Base-by-base conservation (phyloP, 2,797 vertebrate genomes). In the Urocyon cinereoargenteus region DNA sequence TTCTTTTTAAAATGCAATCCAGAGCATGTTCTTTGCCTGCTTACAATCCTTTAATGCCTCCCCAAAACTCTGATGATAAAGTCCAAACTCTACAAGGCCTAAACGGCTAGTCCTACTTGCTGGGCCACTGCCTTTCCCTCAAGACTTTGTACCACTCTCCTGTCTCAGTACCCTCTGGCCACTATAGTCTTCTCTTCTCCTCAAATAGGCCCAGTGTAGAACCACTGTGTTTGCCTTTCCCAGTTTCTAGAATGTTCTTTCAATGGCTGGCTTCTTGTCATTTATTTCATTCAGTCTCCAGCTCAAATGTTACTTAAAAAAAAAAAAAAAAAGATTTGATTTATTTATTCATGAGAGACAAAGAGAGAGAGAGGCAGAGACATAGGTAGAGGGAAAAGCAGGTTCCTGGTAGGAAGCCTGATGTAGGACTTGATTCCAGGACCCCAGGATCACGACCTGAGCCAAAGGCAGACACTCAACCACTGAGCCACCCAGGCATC, bases 231-330 rank as follows among this genome's bases (percentile, higher is more conserved):
- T 66, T 72, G 14, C 31, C 78, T 88, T 57, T 51, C 28, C 31
- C 78, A 90, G 55, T 75, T 61, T 91, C 57, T 49, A 28, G 66
- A 83, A 86, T 83, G 40, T 90, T 83, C 31, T 93, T 93, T 68
- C 31, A 53, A 2, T 21, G 21, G 28, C 24, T 86, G 24, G 18
- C 68, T 86, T 94, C 83, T 91, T 64, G 15, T 79, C 34, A n/a
- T 72, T 81, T n/a, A 64, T 36, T 90, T 86, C 40, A 57, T 49
- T 92, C 51, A 75, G 62, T 55, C 4, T 90, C 26, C 13, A 86
- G 24, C 2, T 53, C 59, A 79, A 61, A 62, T 81, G 53, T 61
- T 77, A 64, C 64, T 45, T 45, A 7, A 45, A 45, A 45, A 45
- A 45, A 40, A 45, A 45, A 40, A 36, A 40, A 45, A 45, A 45